Evolutionary conservation across 2,113 vertebrate genomes (phyloP).

Genomic region (Neopipo cinnamomea): DNA sequence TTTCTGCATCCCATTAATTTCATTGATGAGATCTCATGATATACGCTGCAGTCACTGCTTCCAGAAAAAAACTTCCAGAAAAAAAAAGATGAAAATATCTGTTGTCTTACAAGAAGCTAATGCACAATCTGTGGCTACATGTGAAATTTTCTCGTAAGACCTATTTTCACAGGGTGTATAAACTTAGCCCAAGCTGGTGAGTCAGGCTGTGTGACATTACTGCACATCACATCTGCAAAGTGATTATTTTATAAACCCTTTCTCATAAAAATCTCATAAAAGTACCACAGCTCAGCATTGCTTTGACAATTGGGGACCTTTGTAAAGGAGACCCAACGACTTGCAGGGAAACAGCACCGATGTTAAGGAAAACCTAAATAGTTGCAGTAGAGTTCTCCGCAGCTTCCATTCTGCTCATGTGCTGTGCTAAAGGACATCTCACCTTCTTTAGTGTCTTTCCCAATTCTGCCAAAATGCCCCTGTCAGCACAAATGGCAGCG

Average conservation of each 20-base stretch:
- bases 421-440: not conserved
- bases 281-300: not conserved
- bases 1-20: not conserved
- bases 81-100: not conserved
- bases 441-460: not conserved
- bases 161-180: not conserved
- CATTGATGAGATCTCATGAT: not conserved
- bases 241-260: not conserved
- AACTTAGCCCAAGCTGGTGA: not conserved
- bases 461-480: not conserved
- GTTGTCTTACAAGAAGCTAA: not conserved
- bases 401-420: not conserved
- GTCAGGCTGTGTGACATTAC: not conserved
- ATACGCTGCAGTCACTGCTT: not conserved
- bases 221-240: not conserved
- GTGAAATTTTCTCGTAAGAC: not conserved
- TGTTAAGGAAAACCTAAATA: not conserved
- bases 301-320: not conserved
- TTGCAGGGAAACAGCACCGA: not conserved
- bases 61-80: too few species aligned
- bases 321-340: fast-evolving
- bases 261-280: not conserved
- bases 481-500: not conserved
- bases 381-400: not conserved
- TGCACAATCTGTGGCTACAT: not conserved